Evolutionary conservation across 2,888 invertebrate species (phyloP), one percentile per base, ranked within the genome.

Genomic region (Sarcophaga subvicina): DNA sequence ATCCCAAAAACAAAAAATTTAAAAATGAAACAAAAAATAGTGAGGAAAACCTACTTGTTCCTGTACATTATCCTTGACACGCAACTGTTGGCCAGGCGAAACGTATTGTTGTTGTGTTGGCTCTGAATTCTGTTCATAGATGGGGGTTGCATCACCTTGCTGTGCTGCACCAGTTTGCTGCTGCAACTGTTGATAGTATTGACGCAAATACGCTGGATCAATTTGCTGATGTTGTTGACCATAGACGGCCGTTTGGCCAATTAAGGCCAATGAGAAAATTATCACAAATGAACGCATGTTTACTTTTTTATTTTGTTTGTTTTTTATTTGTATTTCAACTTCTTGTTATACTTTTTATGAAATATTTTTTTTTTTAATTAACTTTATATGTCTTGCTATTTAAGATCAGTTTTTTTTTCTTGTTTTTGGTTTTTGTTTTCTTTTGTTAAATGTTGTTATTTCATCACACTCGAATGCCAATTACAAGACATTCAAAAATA

Each of bases 41-140:
- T 54, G 3, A 54, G 5, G 3, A 64, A 22, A n/a, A 45, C 76
- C 5, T 90, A 91, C 91, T 89, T 92, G 93, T 64, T 93, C 93
- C 66, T 91, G 91, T 22, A 92, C 93, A 49, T 91, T 93, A 89
- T 93, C 94, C 90, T 93, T 93, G 3, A 94, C 89, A 72, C 94
- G 92, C 85, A 94, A 91, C 89, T 94, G 94, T 88, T 94, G 94
- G 89, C 92, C 94, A 47, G 94, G 94, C 63, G 92, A 93, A 84
- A 94, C 94, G 78, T 94, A 94, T 93, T 94, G 93, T 93, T 94
- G 93, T 93, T 94, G 92, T 62, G 91, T 90, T 93, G 91, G 91
- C 88, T 93, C 93, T 47, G 93, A 94, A 62, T 94, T 94, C 80
- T 93, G 93, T 90, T 94, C 94, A 78, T 92, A 94, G 83, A 94